Evolutionary conservation across 2,797 vertebrate genomes (phyloP).

Genomic region (Chelidonichthys spinosus): DNA sequence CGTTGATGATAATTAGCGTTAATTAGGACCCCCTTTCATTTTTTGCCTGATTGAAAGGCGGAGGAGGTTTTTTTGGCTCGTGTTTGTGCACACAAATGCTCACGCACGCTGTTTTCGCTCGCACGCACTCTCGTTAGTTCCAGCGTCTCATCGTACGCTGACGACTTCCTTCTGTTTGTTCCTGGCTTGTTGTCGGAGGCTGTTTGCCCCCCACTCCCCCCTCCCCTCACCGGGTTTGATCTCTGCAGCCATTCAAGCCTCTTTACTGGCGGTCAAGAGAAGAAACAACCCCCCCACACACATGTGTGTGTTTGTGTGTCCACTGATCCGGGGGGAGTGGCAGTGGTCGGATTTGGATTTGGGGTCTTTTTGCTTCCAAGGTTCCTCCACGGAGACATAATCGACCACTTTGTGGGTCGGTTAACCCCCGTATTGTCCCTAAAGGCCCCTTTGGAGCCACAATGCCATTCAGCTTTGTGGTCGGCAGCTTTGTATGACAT

Average conservation of each 20-base stretch:
- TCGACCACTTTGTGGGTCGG: constrained; percentile 72
- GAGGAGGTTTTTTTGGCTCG: background rate
- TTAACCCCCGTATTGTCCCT: constrained; percentile 69
- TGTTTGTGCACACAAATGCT: constrained; percentile 45
- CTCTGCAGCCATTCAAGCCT: constrained; percentile 69
- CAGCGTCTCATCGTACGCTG: constrained; percentile 47
- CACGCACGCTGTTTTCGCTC: constrained; percentile 45
- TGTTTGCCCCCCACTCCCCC: constrained; percentile 74
- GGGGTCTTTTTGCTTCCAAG: constrained; percentile 52
- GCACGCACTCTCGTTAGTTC: constrained; percentile 54
- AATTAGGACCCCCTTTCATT: constrained; percentile 81
- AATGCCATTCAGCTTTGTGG: constrained; percentile 41
- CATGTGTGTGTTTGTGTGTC: constrained; percentile 59
- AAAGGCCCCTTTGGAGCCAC: constrained; percentile 50
- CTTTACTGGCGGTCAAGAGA: constrained; percentile 67
- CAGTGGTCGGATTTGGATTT: constrained; percentile 68
- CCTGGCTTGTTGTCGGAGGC: constrained; percentile 73
- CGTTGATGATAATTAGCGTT: constrained; percentile 87
- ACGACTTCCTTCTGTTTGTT: constrained; percentile 73
- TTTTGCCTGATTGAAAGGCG: constrained; percentile 24
- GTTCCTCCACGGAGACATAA: constrained; percentile 68
- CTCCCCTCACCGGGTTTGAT: constrained; percentile 79
- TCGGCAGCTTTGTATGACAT: constrained; percentile 34
- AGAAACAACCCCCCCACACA: constrained; percentile 44
- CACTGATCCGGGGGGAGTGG: constrained; percentile 62